Conservation (phyloP, 2,888 invertebrate species). For the Lymantria dispar region DNA sequence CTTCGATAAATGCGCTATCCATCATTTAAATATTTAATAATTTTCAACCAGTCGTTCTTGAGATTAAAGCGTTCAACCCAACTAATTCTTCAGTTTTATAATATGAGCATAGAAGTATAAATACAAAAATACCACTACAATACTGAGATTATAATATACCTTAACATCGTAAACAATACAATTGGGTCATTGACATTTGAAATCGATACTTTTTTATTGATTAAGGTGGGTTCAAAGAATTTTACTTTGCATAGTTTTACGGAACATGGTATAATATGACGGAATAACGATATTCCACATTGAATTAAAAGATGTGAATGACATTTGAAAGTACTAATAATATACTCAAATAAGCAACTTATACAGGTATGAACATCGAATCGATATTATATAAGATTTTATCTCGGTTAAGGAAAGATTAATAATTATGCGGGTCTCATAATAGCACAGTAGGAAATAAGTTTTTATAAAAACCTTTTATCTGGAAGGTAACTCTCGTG, state of each 20-base stretch:
- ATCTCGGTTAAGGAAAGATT: background rate
- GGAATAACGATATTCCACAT: no score
- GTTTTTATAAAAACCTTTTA: conserved; percentile 31
- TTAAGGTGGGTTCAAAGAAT: background rate
- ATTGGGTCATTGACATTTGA: conserved; percentile 18
- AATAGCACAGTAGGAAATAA: conserved; percentile 13
- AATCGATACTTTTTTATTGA: conserved; percentile 19
- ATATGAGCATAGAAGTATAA: no score
- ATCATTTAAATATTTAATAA: no score
- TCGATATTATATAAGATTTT: background rate
- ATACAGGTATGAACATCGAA: no score
- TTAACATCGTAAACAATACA: conserved; percentile 8
- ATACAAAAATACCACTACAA: background rate
- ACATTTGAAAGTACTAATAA: no score
- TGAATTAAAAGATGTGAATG: no score
- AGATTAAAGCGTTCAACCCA: no score
- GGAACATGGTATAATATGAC: no score
- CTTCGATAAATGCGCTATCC: no score
- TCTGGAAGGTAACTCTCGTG: conserved; percentile 20
- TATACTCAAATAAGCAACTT: no score
- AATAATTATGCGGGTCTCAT: background rate
- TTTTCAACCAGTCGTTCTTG: no score
- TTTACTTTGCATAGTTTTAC: background rate
- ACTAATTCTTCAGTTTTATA: no score
- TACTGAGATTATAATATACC: background rate